Evolutionary conservation across 1,140 invertebrate species (phyloP).

Genomic region (Tetramorium simillimum): DNA sequence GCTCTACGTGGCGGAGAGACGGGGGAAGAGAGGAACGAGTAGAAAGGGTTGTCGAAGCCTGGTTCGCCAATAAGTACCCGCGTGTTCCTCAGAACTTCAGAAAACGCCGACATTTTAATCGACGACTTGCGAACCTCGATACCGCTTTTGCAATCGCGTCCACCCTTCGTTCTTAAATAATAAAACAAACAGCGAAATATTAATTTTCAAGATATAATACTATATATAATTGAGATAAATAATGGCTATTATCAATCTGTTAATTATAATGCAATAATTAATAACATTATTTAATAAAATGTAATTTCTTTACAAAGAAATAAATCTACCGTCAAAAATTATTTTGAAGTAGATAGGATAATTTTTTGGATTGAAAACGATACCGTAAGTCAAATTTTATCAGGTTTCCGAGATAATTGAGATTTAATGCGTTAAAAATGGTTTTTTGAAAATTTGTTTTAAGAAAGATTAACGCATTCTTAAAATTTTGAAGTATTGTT

Average conservation of each 20-base stretch:
- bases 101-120: slow-evolving; percentile 57
- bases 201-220: not conserved
- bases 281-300: not conserved
- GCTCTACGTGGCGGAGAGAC: slow-evolving; percentile 20
- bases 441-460: too few relatives aligned
- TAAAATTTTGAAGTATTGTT: too few relatives aligned
- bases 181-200: not conserved
- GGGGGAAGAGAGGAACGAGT: not conserved
- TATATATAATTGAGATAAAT: not conserved
- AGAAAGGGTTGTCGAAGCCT: slow-evolving; percentile 50
- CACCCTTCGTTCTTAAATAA: slow-evolving; percentile 7
- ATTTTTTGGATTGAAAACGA: too few relatives aligned
- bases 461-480: too few relatives aligned
- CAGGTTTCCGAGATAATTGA: too few relatives aligned
- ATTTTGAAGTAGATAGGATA: not conserved
- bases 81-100: slow-evolving; percentile 52
- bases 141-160: slow-evolving; percentile 12
- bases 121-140: slow-evolving; percentile 14
- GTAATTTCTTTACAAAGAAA: not conserved
- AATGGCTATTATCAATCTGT: not conserved
- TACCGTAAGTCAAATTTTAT: too few relatives aligned
- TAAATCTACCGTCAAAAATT: not conserved
- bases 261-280: not conserved
- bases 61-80: slow-evolving; percentile 56
- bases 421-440: too few relatives aligned